Conservation (phyloP, 30 jellyfish, hydroid and myxozoan genomes). For the Turritopsis dohrnii region DNA sequence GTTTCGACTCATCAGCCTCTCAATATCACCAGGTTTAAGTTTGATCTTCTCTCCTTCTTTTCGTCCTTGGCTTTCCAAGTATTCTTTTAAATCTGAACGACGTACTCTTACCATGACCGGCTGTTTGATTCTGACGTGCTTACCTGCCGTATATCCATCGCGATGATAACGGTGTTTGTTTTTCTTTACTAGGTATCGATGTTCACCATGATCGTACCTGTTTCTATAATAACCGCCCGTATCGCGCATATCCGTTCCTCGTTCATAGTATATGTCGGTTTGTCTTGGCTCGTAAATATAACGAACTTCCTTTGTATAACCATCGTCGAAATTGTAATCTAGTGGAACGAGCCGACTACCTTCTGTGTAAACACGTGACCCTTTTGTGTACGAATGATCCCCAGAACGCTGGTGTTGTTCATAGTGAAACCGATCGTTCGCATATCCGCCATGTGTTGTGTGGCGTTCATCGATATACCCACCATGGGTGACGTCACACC, state of each 20-base stretch:
- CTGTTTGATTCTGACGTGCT: background rate
- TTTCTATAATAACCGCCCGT: background rate
- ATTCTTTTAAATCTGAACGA: slow-evolving; percentile 25
- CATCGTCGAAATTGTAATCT: background rate
- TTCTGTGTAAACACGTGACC: background rate
- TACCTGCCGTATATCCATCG: slow-evolving; percentile 5
- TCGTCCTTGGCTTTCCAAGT: slow-evolving; percentile 10
- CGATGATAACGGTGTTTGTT: background rate
- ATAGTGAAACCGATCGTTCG: background rate
- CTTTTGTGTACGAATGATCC: background rate
- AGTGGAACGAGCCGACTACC: background rate
- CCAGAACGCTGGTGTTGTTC: background rate
- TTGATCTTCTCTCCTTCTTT: slow-evolving; percentile 5
- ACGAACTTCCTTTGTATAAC: background rate
- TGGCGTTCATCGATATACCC: background rate
- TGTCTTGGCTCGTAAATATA: background rate
- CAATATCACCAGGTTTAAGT: slow-evolving; percentile 10
- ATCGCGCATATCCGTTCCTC: background rate
- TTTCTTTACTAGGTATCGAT: too few species aligned
- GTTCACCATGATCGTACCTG: background rate
- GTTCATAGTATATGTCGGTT: background rate
- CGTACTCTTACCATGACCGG: slow-evolving; percentile 31
- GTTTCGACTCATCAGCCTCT: slow-evolving; percentile 9
- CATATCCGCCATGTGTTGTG: background rate
- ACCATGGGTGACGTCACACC: background rate